Conservation (phyloP, 2,797 vertebrate genomes). For the Pelochelys cantorii region DNA sequence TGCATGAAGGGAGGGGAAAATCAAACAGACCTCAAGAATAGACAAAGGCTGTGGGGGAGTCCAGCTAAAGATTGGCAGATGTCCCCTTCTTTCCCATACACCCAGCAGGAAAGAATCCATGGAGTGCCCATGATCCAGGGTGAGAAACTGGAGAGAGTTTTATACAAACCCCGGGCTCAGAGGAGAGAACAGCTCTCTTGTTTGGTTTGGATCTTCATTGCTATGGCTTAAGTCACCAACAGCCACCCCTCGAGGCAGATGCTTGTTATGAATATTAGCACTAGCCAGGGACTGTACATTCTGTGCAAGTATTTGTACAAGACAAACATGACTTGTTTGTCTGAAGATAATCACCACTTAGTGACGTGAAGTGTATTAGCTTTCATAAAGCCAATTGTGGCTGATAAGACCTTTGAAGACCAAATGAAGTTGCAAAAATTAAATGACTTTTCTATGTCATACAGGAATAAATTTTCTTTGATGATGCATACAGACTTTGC, state of each 20-base stretch:
- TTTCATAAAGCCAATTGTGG: not conserved
- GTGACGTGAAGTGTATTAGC: not conserved
- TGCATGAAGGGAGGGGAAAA: accelerated
- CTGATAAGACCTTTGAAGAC: not conserved
- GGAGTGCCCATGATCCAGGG: accelerated
- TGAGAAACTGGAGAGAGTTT: not conserved
- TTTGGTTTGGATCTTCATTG: accelerated
- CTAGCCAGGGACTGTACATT: not conserved
- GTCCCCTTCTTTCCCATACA: not conserved
- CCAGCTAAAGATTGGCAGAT: not conserved
- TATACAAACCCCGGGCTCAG: accelerated
- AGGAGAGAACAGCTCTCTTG: not conserved
- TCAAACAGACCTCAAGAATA: not conserved
- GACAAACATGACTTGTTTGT: not conserved
- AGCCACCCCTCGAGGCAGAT: not conserved
- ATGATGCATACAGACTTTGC: not conserved
- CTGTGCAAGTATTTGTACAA: not conserved
- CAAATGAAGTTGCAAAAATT: not conserved
- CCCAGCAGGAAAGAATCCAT: not conserved
- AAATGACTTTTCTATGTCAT: not conserved
- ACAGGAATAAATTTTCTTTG: not conserved
- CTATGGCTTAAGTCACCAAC: not conserved
- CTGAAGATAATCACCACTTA: not conserved
- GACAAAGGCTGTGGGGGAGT: not conserved
- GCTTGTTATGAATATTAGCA: not conserved